These are phyloP conservation scores for Damaliscus lunatus DNA, from an alignment of 2,113 vertebrate species.

Conservation along the genomic window DNA sequence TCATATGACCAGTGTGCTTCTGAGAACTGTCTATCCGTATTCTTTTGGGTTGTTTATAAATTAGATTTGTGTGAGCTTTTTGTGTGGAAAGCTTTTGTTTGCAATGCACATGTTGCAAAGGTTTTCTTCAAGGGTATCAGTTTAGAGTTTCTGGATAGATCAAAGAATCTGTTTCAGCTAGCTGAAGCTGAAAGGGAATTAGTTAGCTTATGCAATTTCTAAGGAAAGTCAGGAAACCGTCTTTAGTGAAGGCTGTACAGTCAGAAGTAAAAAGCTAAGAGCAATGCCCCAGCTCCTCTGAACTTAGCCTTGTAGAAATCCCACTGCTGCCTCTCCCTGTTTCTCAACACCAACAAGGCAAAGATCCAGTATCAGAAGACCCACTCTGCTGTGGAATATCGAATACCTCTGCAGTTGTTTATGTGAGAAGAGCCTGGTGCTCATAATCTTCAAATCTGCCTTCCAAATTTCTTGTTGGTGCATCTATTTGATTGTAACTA, in stretches of 20 bases:
- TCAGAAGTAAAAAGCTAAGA: background rate
- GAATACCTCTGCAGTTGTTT: background rate
- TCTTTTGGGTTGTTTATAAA: constrained; percentile 1
- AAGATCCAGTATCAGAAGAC: background rate
- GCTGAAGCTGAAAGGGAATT: background rate
- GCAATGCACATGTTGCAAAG: background rate
- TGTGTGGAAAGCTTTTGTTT: background rate
- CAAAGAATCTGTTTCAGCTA: background rate
- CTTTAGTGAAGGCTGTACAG: background rate
- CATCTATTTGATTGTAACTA: background rate
- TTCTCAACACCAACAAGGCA: background rate
- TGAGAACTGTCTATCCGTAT: background rate
- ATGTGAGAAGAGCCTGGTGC: background rate
- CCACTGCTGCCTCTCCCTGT: background rate
- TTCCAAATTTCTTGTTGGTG: background rate
- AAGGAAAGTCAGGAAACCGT: background rate
- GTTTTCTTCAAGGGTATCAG: background rate
- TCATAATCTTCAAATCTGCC: background rate
- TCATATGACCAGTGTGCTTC: background rate
- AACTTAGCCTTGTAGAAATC: background rate
- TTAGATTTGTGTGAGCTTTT: background rate
- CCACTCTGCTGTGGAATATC: background rate
- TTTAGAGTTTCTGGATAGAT: background rate
- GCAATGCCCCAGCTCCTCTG: background rate
- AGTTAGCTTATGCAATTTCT: background rate